Conservation (phyloP, 2,888 invertebrate species). For the Microctonus brassicae region DNA sequence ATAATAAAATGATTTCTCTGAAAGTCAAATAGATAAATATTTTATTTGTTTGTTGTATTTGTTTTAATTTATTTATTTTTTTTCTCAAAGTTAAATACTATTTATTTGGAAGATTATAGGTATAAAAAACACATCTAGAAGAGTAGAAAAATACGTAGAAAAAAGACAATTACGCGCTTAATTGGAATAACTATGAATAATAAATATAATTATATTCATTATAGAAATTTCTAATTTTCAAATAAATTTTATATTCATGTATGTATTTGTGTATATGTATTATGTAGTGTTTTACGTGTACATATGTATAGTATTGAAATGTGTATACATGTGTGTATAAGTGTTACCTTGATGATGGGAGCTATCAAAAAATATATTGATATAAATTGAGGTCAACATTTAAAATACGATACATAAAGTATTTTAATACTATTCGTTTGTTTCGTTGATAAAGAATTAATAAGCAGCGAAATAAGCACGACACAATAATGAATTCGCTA, state of each 20-base stretch:
- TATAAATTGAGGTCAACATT: conserved; percentile 27
- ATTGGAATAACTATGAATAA: conserved; percentile 19
- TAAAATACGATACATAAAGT: conserved; percentile 16
- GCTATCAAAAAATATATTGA: conserved; percentile 13
- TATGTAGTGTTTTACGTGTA: neutral
- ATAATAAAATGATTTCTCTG: neutral
- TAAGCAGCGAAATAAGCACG: conserved; percentile 12
- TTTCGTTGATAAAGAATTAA: conserved; percentile 29
- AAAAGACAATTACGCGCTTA: conserved; percentile 42
- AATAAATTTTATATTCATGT: conserved; percentile 5
- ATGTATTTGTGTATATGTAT: conserved; percentile 10
- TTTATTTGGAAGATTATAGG: conserved; percentile 14
- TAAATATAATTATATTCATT: neutral
- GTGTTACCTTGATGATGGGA: conserved; percentile 5
- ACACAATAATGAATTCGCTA: neutral
- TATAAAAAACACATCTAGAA: conserved; percentile 37
- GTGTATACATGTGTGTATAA: neutral
- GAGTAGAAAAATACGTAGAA: conserved; percentile 50
- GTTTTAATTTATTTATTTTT: neutral
- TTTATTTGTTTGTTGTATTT: conserved; percentile 11
- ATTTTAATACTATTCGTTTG: conserved; percentile 13
- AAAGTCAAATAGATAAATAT: neutral
- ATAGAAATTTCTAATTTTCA: neutral
- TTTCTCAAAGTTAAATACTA: conserved; percentile 24
- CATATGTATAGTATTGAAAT: neutral